Base-by-base conservation (phyloP, 2,113 vertebrate genomes). In the Nyctereutes procyonoides region DNA sequence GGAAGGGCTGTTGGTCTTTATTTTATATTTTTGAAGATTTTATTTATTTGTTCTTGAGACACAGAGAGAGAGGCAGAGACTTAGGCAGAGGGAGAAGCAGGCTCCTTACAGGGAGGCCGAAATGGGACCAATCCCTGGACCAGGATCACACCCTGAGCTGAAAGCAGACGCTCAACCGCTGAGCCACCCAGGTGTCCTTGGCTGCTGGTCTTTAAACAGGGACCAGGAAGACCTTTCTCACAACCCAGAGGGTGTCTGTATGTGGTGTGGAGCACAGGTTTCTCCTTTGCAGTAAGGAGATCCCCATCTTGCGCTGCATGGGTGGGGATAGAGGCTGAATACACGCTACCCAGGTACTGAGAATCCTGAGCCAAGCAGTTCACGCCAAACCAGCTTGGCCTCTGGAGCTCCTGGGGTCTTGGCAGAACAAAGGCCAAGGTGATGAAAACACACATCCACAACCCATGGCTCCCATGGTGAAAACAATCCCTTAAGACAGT, bases 281-380 rank as follows among this genome's bases (percentile, higher is more conserved):
- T 77, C 38, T 85, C n/a, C 56, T 73, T 2, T 6, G 62, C 28
- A 22, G 51, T 38, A 11, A 2, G 38, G 73, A 48, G 73, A n/a
- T 5, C 55, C 62, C 32, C 62, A 80, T 62, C 63, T 43, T 13
- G 58, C 1, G 15, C 0, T 0, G 9, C 53, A 4, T 3, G 65
- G 65, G 12, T 10, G 22, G n/a, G 71, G 35, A 26, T 11, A 80
- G 24, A 79, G 62, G 58, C 55, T 62, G 69, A 32, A 13, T 6
- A 16, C 15, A 28, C 2, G 4, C 17, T 48, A 71, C 32, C 35
- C 63, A n/a, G 26, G 32, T n/a, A 48, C n/a, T 15, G 32, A 32
- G 91, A 63, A 83, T 63, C 60, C 22, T 38, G 35, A 67, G 79
- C 51, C 14, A 77, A 58, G 51, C 32, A 12, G 35, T 38, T 62